These are phyloP conservation scores for Drosophila anomalata DNA, from an alignment of 2,888 invertebrate genomes.

Conservation along the genomic window DNA sequence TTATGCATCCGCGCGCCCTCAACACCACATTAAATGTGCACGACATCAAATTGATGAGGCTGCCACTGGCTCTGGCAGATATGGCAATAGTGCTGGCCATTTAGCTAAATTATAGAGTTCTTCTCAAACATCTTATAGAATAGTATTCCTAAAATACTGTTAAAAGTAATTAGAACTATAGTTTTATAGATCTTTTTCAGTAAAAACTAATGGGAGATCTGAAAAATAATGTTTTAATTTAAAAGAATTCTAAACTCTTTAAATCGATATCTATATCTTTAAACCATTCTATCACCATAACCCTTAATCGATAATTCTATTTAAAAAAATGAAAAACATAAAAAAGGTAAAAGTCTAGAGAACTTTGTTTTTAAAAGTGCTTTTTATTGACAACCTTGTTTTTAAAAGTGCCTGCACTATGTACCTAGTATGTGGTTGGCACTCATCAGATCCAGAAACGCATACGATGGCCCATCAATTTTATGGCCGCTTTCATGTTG, in stretches of 20 bases:
- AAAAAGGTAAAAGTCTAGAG: too few species aligned
- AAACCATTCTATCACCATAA: too few species aligned
- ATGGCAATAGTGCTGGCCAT: slow-evolving; percentile 29
- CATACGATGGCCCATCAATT: slow-evolving; percentile 59
- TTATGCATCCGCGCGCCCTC: slow-evolving; percentile 57
- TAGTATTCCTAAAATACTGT: background rate
- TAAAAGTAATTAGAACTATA: background rate
- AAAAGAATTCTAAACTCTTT: too few species aligned
- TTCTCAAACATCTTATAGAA: background rate
- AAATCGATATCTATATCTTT: too few species aligned
- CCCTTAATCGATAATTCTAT: too few species aligned
- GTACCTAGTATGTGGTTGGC: background rate
- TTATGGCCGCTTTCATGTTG: slow-evolving; percentile 58
- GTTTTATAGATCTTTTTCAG: background rate
- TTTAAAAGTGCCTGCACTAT: background rate
- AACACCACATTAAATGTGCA: slow-evolving; percentile 71
- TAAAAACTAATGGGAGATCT: too few species aligned
- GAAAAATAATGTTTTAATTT: too few species aligned
- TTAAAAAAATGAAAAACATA: too few species aligned
- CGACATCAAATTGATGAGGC: slow-evolving; percentile 73
- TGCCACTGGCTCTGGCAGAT: slow-evolving; percentile 53
- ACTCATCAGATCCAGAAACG: slow-evolving; percentile 13
- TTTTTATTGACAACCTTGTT: too few species aligned
- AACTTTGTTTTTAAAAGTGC: too few species aligned
- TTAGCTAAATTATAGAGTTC: slow-evolving; percentile 7